Evolutionary conservation across 2,113 vertebrate species (phyloP).

Genomic region (Mesembrinibis cayennensis): DNA sequence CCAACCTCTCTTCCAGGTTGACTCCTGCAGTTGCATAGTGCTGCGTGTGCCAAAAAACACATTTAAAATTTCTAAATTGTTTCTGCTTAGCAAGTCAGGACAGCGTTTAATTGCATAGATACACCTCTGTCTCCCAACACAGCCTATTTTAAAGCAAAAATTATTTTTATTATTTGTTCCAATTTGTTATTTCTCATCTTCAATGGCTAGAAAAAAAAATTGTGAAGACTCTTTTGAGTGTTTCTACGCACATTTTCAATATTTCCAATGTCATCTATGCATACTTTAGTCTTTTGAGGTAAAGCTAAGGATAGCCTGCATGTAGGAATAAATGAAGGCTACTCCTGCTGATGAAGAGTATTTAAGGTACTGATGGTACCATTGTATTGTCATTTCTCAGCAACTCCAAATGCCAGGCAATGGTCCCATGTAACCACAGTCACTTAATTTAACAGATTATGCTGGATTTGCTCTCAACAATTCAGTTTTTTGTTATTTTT

Average conservation of each 20-base stretch:
- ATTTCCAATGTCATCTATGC: neutral
- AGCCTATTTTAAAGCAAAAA: neutral
- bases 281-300: neutral
- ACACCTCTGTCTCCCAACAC: neutral
- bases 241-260: neutral
- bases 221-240: neutral
- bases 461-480: neutral
- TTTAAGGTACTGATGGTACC: neutral
- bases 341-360: neutral
- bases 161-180: neutral
- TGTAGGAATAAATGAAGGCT: neutral
- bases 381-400: neutral
- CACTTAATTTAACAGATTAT: neutral
- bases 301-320: neutral
- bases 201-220: neutral
- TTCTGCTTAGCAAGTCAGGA: conserved; percentile 8
- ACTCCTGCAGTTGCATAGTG: neutral
- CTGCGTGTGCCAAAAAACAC: neutral
- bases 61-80: neutral
- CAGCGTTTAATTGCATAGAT: neutral
- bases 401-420: neutral
- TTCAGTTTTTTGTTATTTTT: neutral
- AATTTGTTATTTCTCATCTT: neutral
- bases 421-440: neutral
- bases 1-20: neutral